Evolutionary conservation across 2,888 invertebrate genomes (phyloP), one percentile per base, ranked within the genome.

Genomic region (Dynastes tityus): DNA sequence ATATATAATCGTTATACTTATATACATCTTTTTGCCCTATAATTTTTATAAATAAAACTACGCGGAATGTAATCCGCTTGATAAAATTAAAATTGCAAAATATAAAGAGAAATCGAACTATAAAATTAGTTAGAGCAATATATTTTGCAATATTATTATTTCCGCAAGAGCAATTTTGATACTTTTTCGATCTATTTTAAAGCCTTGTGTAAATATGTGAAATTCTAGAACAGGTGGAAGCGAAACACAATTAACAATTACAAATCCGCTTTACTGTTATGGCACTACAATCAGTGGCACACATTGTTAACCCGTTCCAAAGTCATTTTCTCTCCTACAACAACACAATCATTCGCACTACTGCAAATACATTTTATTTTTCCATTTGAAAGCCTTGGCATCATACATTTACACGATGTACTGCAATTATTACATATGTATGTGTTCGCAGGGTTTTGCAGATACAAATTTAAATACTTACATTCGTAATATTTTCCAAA

Each of bases 401-500:
- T 22, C 22, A 58, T 27, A 22, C 6, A 58, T n/a, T 53, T 51
- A 37, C 32, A 37, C 32, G 32, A 37, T 37, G 32, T 32, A 32
- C 32, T 32, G 32, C 32, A 32, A 32, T 32, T 32, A 4, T 22
- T 32, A 32, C 32, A 32, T 32, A 4, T 32, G 32, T 4, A 32
- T 32, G 32, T 37, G 32, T 4, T 37, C 5, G 32, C 32, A 37
- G 11, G 11, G 8, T 45, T 11, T 45, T 45, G 37, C 11, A n/a
- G n/a, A 51, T 61, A 78, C 16, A 78, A n/a, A 63, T 63, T n/a
- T 32, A 13, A 29, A 70, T 8, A 91, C 95, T 95, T 90, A 96
- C 95, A 95, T 96, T 91, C 93, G 92, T 86, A 96, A 92, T 89
- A 96, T 96, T 91, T 94, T 93, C 96, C 96, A 96, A 91, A 97